These are phyloP conservation scores for Heliconius cydno DNA, from an alignment of 2,888 invertebrate genomes.

Conservation along the genomic window DNA sequence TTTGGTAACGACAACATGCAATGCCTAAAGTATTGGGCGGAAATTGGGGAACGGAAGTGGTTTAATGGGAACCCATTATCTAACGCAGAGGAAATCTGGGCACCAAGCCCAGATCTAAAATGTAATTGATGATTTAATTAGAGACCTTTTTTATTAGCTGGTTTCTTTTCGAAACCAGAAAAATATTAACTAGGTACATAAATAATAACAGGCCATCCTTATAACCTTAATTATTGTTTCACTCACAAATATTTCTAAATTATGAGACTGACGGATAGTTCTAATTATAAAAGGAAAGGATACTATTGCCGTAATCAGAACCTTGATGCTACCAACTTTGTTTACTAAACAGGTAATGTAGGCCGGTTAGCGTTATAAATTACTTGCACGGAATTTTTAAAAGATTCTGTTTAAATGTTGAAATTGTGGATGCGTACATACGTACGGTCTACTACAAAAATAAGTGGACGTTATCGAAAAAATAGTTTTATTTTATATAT, in stretches of 20 bases:
- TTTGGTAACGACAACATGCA: too few species aligned
- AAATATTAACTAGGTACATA: background rate
- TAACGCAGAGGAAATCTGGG: too few species aligned
- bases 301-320: constrained; percentile 23
- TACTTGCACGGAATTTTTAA: constrained; percentile 18
- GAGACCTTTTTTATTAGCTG: background rate
- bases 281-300: constrained; percentile 31
- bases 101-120: background rate
- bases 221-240: background rate
- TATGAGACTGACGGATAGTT: background rate
- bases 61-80: too few species aligned
- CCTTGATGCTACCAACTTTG: constrained; percentile 32
- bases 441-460: background rate
- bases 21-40: too few species aligned
- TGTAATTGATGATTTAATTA: background rate
- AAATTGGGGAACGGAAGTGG: too few species aligned
- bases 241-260: constrained; percentile 1
- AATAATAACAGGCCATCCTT: background rate
- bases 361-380: constrained; percentile 21
- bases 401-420: background rate
- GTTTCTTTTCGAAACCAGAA: background rate
- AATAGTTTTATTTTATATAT: too few species aligned
- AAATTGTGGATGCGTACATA: background rate
- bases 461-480: too few species aligned
- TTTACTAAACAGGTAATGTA: constrained; percentile 35